phyloP scores from a whole-genome alignment of 1,140 invertebrate genomes.

The Zaprionus gabonicus region DNA sequence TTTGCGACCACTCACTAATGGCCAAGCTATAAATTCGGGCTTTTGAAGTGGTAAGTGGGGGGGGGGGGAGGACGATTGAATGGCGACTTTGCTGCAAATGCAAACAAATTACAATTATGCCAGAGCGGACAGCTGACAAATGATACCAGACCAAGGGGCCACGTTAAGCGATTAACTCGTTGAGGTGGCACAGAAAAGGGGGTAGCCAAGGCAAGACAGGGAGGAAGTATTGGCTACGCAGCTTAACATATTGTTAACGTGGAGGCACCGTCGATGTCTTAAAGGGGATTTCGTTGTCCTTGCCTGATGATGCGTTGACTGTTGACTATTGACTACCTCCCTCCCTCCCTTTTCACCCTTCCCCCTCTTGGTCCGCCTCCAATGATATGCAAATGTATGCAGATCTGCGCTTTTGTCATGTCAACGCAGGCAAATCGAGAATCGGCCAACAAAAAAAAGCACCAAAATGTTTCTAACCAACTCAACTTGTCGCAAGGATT shows the following conservation, averaged over 20 bases:
- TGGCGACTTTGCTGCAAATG: conserved; percentile 53
- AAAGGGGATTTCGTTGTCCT: conserved; percentile 77
- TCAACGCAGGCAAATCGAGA: conserved; percentile 82
- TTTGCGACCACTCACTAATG: conserved; percentile 60
- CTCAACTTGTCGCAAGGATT: conserved; percentile 61
- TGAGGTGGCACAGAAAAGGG: conserved; percentile 13
- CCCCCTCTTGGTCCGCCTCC: conserved; percentile 13
- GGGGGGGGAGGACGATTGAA: conserved; percentile 5
- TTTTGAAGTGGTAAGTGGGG: conserved; percentile 42
- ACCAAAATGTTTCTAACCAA: conserved; percentile 65
- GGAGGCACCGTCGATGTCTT: conserved; percentile 64
- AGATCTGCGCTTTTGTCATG: conserved; percentile 84
- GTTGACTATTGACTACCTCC: conserved; percentile 24
- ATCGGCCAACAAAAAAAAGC: conserved; percentile 56
- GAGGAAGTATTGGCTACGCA: conserved; percentile 26
- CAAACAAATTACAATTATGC: conserved; percentile 79
- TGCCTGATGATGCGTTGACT: conserved; percentile 75
- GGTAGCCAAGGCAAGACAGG: conserved; percentile 5
- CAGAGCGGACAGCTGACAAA: conserved; percentile 73
- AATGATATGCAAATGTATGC: conserved; percentile 84
- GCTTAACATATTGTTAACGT: conserved; percentile 82
- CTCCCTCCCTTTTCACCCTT: not conserved
- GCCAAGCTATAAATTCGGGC: conserved; percentile 64
- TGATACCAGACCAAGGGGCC: conserved; percentile 48
- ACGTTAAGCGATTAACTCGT: conserved; percentile 82